Evolutionary conservation across 1,140 invertebrate species (phyloP).

Genomic region (Caerostris extrusa): DNA sequence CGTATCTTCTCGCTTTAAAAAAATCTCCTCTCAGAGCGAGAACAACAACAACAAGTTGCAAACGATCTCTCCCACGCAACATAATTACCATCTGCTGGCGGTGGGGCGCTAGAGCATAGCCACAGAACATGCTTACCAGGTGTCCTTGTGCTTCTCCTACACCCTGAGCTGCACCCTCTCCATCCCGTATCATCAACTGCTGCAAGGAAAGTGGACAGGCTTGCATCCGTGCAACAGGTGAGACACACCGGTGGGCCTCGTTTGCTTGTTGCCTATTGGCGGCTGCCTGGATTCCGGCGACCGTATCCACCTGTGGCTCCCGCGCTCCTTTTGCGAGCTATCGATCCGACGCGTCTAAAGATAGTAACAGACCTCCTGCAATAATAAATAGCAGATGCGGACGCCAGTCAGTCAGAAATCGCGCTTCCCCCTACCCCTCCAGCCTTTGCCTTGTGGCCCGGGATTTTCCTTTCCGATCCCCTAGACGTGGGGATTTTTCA

Average conservation of each 20-base stretch:
- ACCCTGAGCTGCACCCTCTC: slow-evolving; percentile 15
- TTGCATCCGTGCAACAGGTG: slow-evolving; percentile 68
- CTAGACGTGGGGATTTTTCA: slow-evolving; percentile 38
- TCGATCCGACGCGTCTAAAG: slow-evolving; percentile 59
- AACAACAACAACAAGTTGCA: not conserved
- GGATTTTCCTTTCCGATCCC: slow-evolving; percentile 42
- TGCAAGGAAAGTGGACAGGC: slow-evolving; percentile 15
- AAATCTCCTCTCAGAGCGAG: too few species aligned
- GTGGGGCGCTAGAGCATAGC: not conserved
- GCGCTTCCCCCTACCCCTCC: not conserved
- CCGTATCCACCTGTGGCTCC: slow-evolving; percentile 65
- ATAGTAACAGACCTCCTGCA: slow-evolving; percentile 69
- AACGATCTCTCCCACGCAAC: not conserved
- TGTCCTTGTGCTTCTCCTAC: slow-evolving; percentile 34
- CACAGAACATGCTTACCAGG: slow-evolving; percentile 36
- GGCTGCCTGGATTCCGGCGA: slow-evolving; percentile 44
- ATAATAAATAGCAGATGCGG: slow-evolving; percentile 70
- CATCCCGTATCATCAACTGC: slow-evolving; percentile 57
- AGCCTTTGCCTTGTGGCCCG: slow-evolving; percentile 11
- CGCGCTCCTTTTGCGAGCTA: not conserved
- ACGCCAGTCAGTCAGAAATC: slow-evolving; percentile 67
- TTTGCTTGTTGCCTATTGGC: slow-evolving; percentile 57
- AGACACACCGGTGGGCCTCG: slow-evolving; percentile 24
- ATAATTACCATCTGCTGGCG: slow-evolving; percentile 16
- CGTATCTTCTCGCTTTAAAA: too few species aligned